Conservation (phyloP, 2,797 vertebrate species). For the Lutjanus campechanus region DNA sequence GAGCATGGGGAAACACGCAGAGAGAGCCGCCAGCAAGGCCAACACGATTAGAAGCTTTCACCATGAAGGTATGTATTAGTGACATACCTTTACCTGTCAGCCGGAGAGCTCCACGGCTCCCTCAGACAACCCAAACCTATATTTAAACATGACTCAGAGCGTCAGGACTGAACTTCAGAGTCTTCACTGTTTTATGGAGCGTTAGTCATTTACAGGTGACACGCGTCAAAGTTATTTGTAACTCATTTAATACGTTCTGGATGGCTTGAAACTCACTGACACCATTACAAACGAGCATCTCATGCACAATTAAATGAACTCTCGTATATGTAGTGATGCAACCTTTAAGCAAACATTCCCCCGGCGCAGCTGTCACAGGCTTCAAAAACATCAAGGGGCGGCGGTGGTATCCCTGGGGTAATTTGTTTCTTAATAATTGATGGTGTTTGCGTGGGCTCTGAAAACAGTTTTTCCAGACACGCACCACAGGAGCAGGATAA, state of each 20-base stretch:
- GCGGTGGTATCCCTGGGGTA: slow-evolving; percentile 76
- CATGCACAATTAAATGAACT: slow-evolving; percentile 41
- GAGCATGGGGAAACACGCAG: slow-evolving; percentile 90
- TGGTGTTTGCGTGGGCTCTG: slow-evolving; percentile 84
- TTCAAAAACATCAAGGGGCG: slow-evolving; percentile 73
- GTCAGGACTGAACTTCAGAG: slow-evolving; percentile 73
- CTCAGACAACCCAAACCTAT: slow-evolving; percentile 80
- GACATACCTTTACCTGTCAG: slow-evolving; percentile 83
- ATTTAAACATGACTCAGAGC: slow-evolving; percentile 84
- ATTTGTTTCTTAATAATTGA: slow-evolving; percentile 88
- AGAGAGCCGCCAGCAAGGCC: slow-evolving; percentile 93
- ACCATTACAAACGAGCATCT: slow-evolving; percentile 41
- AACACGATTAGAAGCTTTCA: slow-evolving; percentile 99
- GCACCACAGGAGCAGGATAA: slow-evolving; percentile 78
- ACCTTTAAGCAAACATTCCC: slow-evolving; percentile 68
- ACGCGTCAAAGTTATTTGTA: slow-evolving; percentile 63
- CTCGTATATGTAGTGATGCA: slow-evolving; percentile 63
- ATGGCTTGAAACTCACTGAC: slow-evolving; percentile 30
- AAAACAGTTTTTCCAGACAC: slow-evolving; percentile 87
- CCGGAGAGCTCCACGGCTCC: slow-evolving; percentile 61
- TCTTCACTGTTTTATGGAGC: slow-evolving; percentile 70
- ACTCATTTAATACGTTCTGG: slow-evolving; percentile 36
- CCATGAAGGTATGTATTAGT: slow-evolving; percentile 94
- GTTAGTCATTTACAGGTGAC: slow-evolving; percentile 79
- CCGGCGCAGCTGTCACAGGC: slow-evolving; percentile 71